Evolutionary conservation across 2,888 invertebrate species (phyloP), one percentile per base, ranked within the genome.

Genomic region (Melanostoma mellinum): DNA sequence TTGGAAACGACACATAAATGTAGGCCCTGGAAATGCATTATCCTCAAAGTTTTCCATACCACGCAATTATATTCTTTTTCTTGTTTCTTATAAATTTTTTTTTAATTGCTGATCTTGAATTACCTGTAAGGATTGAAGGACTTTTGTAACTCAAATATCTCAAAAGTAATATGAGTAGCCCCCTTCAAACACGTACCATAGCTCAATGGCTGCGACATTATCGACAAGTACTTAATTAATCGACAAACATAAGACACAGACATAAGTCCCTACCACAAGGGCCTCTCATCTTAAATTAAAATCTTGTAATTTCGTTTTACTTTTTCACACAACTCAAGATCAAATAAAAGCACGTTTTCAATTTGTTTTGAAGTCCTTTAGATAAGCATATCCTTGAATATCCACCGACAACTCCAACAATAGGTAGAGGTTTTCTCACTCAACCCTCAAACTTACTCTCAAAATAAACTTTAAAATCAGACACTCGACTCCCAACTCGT

Each of bases 341-440:
- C 44, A 53, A 72, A 56, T 58, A 53, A 52, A 50, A 20, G 38
- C 63, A 46, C 36, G 38, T 68, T 75, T 80, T 53, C 58, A 80
- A 71, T 76, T 71, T 53, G 65, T 60, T 35, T 10, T 33, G n/a
- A 69, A 75, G 79, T 79, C 84, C 79, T 75, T 79, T 74, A 69
- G 71, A 84, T 53, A 74, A 79, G 79, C 79, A 71, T 84, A 69
- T 79, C 74, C 74, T 71, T 75, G 75, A 79, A 84, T 84, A 75
- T 74, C 56, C 74, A 71, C 69, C 74, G 71, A 79, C 74, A 79
- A 67, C 52, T 74, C 74, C 73, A 65, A 30, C 65, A 40, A 20
- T 20, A 20, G 20, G 20, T 20, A 20, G 20, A 20, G 20, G 1
- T 20, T 55, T 9, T 32, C 20, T 1, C 3, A 6, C 0, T 20